A percentile compares a stretch with the other conserved stretches of the same genome.
phyloP scores from a whole-genome alignment of 2,113 vertebrate species.

The Solenodon paradoxus region DNA sequence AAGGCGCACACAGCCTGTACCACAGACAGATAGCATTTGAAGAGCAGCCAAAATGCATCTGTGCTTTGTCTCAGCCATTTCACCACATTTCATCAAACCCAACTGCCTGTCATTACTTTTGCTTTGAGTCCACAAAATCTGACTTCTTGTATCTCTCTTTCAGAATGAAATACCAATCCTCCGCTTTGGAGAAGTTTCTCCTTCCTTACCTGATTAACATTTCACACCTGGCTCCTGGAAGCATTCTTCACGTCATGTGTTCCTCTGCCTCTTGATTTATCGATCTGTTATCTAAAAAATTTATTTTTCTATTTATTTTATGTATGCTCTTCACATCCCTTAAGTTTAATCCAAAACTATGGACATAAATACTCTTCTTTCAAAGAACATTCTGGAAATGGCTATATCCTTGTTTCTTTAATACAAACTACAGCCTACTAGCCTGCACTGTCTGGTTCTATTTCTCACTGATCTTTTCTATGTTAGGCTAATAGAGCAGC shows the following conservation, averaged over 20 bases:
- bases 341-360: neutral
- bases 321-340: neutral
- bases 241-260: neutral
- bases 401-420: neutral
- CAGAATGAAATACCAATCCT: neutral
- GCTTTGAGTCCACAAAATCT: neutral
- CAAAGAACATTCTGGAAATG: neutral
- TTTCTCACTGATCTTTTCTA: neutral
- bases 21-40: neutral
- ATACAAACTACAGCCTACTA: neutral
- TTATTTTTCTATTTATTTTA: neutral
- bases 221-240: neutral
- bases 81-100: neutral
- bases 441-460: neutral
- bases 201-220: neutral
- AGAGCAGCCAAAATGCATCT: neutral
- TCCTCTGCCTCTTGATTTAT: neutral
- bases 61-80: neutral
- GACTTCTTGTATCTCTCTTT: neutral
- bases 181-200: neutral
- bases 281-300: neutral
- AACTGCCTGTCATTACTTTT: neutral
- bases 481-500: neutral
- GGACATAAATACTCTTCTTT: neutral
- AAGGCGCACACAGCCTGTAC: neutral